phyloP scores from a whole-genome alignment of 2,888 invertebrate species.

The Arge pagana region DNA sequence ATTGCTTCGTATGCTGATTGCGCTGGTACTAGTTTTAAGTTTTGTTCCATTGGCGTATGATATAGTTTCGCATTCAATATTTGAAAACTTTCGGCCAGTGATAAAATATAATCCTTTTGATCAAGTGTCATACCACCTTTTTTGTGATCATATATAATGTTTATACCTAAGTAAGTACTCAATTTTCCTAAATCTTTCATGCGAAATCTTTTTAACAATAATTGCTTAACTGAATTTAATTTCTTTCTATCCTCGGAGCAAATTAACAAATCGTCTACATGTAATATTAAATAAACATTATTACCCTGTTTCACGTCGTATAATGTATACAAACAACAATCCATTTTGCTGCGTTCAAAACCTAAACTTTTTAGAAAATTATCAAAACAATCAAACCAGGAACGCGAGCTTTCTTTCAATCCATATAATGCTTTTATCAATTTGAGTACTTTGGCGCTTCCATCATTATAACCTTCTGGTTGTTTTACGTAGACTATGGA shows the following conservation, averaged over 20 bases:
- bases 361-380: neutral
- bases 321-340: neutral
- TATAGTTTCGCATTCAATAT: conserved; percentile 33
- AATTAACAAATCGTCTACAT: conserved; percentile 35
- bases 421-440: conserved; percentile 21
- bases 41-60: conserved; percentile 43
- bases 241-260: conserved; percentile 36
- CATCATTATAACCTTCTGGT: conserved; percentile 27
- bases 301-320: no score
- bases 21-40: conserved; percentile 23
- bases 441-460: conserved; percentile 20
- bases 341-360: neutral
- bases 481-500: conserved; percentile 31
- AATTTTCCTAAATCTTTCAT: conserved; percentile 43
- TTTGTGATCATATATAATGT: conserved; percentile 40
- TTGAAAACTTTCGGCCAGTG: conserved; percentile 28
- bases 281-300: conserved; percentile 7
- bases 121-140: conserved; percentile 37
- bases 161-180: conserved; percentile 46
- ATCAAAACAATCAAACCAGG: conserved; percentile 16
- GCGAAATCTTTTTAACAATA: conserved; percentile 29
- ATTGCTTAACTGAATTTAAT: conserved; percentile 35
- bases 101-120: conserved; percentile 35
- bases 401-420: conserved; percentile 16
- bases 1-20: conserved; percentile 27